These are phyloP conservation scores for Glaucopsyche alexis DNA, from an alignment of 2,888 invertebrate genomes.

Conservation along the genomic window DNA sequence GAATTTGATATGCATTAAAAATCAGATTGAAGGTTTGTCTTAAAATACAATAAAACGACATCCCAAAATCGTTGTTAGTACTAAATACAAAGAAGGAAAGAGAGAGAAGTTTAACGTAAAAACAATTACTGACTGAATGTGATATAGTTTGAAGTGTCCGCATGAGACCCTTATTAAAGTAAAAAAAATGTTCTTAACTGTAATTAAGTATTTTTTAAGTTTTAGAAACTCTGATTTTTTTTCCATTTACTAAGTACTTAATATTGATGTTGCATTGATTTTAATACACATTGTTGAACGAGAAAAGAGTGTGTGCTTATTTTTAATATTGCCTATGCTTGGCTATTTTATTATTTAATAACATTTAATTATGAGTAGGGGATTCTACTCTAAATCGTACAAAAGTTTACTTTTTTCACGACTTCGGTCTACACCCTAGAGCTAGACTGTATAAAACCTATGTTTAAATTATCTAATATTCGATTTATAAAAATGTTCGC, in stretches of 20 bases:
- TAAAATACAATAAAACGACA: too few species aligned
- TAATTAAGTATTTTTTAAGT: background rate
- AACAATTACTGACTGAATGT: too few species aligned
- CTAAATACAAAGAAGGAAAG: too few species aligned
- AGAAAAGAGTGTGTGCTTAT: background rate
- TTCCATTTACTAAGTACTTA: constrained; percentile 5
- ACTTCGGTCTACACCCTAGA: background rate
- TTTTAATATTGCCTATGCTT: background rate
- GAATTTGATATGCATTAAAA: too few species aligned
- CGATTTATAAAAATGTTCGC: background rate
- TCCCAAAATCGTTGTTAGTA: too few species aligned
- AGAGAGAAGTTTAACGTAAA: too few species aligned
- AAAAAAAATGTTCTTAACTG: too few species aligned
- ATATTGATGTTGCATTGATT: background rate
- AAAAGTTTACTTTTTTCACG: constrained; percentile 1
- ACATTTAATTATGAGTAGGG: background rate
- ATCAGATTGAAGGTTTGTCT: too few species aligned
- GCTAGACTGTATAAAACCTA: constrained; percentile 8
- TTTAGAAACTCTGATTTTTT: background rate
- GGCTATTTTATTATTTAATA: background rate
- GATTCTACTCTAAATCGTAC: background rate
- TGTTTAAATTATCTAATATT: constrained; percentile 2
- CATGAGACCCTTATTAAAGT: too few species aligned
- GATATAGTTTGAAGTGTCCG: too few species aligned
- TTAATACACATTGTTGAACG: background rate